These are phyloP conservation scores for Lanistes nyassanus DNA, from an alignment of 1,140 invertebrate species.

Conservation along the genomic window DNA sequence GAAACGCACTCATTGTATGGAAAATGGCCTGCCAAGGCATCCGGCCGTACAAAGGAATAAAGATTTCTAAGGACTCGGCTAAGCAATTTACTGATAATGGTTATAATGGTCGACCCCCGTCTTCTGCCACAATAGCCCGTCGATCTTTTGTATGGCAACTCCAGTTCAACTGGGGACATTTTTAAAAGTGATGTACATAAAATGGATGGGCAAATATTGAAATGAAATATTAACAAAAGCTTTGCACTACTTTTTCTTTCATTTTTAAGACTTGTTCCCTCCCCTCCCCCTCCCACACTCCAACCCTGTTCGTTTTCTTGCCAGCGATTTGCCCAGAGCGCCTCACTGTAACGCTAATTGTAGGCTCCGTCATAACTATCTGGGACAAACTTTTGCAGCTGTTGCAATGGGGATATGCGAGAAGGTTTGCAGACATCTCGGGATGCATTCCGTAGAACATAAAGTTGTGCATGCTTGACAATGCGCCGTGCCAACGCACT, in stretches of 20 bases:
- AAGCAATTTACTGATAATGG: constrained; percentile 18
- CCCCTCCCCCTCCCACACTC: not conserved
- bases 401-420: too few species aligned
- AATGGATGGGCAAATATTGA: constrained; percentile 28
- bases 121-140: constrained; percentile 7
- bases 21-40: constrained; percentile 9
- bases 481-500: too few species aligned
- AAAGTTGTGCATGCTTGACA: too few species aligned
- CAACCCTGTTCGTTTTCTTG: not conserved
- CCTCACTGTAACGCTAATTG: too few species aligned
- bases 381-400: too few species aligned
- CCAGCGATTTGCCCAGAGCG: too few species aligned
- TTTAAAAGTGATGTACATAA: constrained; percentile 27
- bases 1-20: constrained; percentile 9
- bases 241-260: constrained; percentile 2
- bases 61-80: not conserved
- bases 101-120: constrained; percentile 16
- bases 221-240: constrained; percentile 15
- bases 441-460: too few species aligned
- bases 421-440: too few species aligned
- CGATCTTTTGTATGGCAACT: not conserved
- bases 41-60: constrained; percentile 7
- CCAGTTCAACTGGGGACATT: constrained; percentile 18
- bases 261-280: not conserved
- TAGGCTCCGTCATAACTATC: too few species aligned